phyloP scores from a whole-genome alignment of 2,113 vertebrate genomes.

The Eurystomus gularis region DNA sequence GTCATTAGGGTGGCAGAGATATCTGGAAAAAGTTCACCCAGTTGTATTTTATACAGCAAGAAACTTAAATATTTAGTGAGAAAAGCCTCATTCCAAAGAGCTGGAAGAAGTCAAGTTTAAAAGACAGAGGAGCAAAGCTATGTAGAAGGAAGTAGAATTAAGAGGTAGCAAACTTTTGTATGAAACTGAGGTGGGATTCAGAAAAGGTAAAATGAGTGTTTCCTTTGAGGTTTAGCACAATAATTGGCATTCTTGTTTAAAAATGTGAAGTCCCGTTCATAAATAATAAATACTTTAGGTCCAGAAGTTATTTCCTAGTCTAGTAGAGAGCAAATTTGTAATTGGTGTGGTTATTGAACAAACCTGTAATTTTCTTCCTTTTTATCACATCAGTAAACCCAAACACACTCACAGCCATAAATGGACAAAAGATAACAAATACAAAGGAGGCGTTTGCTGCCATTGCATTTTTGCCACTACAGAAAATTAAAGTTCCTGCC shows the following conservation, averaged over 20 bases:
- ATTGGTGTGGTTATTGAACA: not conserved
- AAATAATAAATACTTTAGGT: not conserved
- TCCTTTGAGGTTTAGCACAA: not conserved
- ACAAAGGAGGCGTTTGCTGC: not conserved
- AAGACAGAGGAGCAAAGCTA: not conserved
- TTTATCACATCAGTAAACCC: not conserved
- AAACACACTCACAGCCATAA: not conserved
- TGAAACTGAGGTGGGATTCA: not conserved
- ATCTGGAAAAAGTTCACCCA: not conserved
- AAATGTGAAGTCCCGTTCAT: not conserved
- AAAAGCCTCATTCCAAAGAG: not conserved
- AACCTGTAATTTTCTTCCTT: constrained; percentile 5
- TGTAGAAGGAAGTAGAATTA: not conserved
- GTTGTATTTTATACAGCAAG: not conserved
- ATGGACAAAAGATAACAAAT: not conserved
- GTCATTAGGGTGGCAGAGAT: not conserved
- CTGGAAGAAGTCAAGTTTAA: not conserved
- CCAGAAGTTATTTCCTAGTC: not conserved
- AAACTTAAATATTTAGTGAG: not conserved
- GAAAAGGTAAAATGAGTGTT: not conserved
- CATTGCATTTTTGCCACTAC: not conserved
- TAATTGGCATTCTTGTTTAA: not conserved
- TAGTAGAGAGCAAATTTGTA: not conserved
- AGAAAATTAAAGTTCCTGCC: not conserved
- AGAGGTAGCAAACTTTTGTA: not conserved